A percentile compares a stretch with the other conserved stretches of the same genome.
Evolutionary conservation across 2,797 vertebrate species (phyloP).

Genomic region (Anolis apletophallus): DNA sequence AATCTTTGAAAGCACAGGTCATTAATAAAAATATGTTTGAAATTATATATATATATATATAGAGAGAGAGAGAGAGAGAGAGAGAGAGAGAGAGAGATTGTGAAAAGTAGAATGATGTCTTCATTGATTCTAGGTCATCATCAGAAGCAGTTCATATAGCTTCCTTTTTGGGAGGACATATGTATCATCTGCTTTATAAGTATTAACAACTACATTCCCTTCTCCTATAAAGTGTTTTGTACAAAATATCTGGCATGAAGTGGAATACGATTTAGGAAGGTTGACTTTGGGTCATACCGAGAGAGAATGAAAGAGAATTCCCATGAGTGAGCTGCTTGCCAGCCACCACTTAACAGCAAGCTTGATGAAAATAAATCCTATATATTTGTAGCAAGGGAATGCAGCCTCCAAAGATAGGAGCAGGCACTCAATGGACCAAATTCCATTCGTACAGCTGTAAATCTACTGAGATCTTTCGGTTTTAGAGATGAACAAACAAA

Average conservation of each 20-base stretch:
- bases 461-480: constrained; percentile 14
- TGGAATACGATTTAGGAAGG: constrained; percentile 45
- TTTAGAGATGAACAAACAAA: constrained; percentile 19
- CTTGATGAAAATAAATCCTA: constrained; percentile 27
- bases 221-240: neutral
- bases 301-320: constrained; percentile 47
- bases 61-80: no score
- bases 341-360: constrained; percentile 35
- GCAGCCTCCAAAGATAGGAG: constrained; percentile 28
- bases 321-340: constrained; percentile 41
- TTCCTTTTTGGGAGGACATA: constrained; percentile 14
- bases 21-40: constrained; percentile 72
- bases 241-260: constrained; percentile 37
- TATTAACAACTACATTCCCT: constrained; percentile 20
- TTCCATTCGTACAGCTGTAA: constrained; percentile 44
- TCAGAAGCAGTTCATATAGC: constrained; percentile 14
- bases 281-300: constrained; percentile 43
- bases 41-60: constrained; percentile 56
- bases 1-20: constrained; percentile 71
- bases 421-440: constrained; percentile 32
- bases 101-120: constrained; percentile 44
- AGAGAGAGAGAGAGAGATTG: no score
- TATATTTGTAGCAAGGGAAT: constrained; percentile 38
- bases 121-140: constrained; percentile 38
- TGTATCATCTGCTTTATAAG: constrained; percentile 48